Evolutionary conservation across 2,113 vertebrate species (phyloP).

Genomic region (Elephas maximus): DNA sequence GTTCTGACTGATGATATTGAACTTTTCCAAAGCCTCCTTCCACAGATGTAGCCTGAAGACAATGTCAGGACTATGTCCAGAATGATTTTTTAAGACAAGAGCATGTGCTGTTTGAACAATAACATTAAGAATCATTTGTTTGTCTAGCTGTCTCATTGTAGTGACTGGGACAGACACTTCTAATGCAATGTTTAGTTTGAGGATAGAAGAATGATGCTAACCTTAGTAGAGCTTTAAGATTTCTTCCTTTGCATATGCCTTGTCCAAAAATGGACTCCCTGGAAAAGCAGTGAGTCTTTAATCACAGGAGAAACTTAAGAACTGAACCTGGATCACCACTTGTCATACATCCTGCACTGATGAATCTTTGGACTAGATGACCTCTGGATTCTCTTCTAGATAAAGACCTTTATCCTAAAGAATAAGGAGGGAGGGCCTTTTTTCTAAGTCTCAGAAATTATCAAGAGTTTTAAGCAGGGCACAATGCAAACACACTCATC

Average conservation of each 20-base stretch:
- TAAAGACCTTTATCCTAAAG: background rate
- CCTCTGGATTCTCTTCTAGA: background rate
- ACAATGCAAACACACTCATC: background rate
- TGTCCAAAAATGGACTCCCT: background rate
- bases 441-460: background rate
- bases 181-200: background rate
- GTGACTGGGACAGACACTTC: background rate
- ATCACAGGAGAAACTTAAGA: background rate
- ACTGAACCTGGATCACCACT: background rate
- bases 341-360: background rate
- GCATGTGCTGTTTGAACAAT: background rate
- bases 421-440: background rate
- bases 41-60: constrained; percentile 36
- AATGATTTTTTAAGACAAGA: constrained; percentile 36
- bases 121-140: constrained; percentile 38
- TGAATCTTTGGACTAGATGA: background rate
- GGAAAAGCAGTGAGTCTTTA: background rate
- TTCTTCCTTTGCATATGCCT: background rate
- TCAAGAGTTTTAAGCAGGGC: constrained; percentile 1
- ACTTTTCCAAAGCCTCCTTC: too few species aligned
- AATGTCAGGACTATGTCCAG: background rate
- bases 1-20: too few species aligned
- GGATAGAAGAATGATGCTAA: background rate
- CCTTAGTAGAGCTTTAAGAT: background rate
- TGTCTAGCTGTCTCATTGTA: background rate